phyloP scores from a whole-genome alignment of 2,113 vertebrate genomes.

The Ammodytes marinus region DNA sequence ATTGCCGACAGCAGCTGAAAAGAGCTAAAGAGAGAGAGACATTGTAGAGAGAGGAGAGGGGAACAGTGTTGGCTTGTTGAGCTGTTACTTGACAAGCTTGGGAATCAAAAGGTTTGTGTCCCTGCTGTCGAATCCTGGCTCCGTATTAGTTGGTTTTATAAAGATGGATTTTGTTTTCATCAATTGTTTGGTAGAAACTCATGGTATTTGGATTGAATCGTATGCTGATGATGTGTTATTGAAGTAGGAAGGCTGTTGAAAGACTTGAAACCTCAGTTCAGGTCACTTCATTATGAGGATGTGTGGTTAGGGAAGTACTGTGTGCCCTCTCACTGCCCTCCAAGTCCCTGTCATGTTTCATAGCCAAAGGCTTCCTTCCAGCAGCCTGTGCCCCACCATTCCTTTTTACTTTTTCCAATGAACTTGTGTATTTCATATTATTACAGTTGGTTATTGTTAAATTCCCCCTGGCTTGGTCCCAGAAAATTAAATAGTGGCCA shows the following conservation, averaged over 20 bases:
- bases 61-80: conserved; percentile 77
- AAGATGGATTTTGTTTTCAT: conserved; percentile 67
- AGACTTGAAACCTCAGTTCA: conserved; percentile 25
- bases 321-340: conserved; percentile 65
- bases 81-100: conserved; percentile 74
- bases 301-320: conserved; percentile 48
- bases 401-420: conserved; percentile 59
- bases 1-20: conserved; percentile 86
- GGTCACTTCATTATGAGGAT: conserved; percentile 61
- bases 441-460: conserved; percentile 77
- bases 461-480: conserved; percentile 76
- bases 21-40: conserved; percentile 67
- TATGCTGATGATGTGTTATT: conserved; percentile 12
- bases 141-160: conserved; percentile 59
- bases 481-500: conserved; percentile 75
- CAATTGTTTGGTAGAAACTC: conserved; percentile 33
- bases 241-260: conserved; percentile 38
- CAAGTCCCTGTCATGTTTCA: conserved; percentile 66
- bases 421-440: conserved; percentile 78
- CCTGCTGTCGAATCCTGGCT: conserved; percentile 69
- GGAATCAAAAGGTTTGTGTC: conserved; percentile 76
- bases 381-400: conserved; percentile 15
- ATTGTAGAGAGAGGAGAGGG: conserved; percentile 58
- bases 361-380: conserved; percentile 57
- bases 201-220: conserved; percentile 13